Evolutionary conservation across 1,140 invertebrate genomes (phyloP), one percentile per base, ranked within the genome.

Genomic region (Drosophila persimilis): DNA sequence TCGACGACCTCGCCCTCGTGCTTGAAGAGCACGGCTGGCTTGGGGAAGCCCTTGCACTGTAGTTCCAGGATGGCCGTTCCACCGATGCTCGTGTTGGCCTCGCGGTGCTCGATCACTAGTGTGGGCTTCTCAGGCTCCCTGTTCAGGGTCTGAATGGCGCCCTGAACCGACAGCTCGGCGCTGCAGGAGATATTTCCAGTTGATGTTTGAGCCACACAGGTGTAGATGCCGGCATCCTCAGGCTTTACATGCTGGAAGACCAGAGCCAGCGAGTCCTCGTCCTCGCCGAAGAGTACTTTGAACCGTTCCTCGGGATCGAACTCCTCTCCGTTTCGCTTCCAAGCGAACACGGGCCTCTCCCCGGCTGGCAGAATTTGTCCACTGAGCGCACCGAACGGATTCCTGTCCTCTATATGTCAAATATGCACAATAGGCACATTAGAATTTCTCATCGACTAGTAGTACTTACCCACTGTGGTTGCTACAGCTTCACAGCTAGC

Each of bases 61-160:
- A 97, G 93, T 81, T 99, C 98, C 71, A 99, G 92, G 94, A 99
- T 99, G n/a, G 98, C 98, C 7, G 97, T 97, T 1, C 95, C 96
- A 50, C 97, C 97, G 48, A 94, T 94, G 57, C 93, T 95, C 7
- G 96, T 96, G 85, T 97, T 95, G 0, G 95, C 94, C 61, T 95
- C 94, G 46, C 93, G 94, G 41, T 95, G 94, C 90, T 97, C 97
- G 48, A 95, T 94, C 24, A 94, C 93, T 13, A 98, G 92, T 35
- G 92, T 92, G 3, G 97, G 97, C 73, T 96, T 95, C 73, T 96
- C 95, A 0, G 97, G 97, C 90, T 97, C 96, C 60, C 95, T 93
- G 69, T 95, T 90, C 17, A 98, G 90, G 66, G 97, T 95, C 85
- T 97, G 95, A 2, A 98, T 95, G 0, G 96, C 94, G 45, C 95